phyloP scores from a whole-genome alignment of 1,140 invertebrate species.

The Oreohelix idahoensis region DNA sequence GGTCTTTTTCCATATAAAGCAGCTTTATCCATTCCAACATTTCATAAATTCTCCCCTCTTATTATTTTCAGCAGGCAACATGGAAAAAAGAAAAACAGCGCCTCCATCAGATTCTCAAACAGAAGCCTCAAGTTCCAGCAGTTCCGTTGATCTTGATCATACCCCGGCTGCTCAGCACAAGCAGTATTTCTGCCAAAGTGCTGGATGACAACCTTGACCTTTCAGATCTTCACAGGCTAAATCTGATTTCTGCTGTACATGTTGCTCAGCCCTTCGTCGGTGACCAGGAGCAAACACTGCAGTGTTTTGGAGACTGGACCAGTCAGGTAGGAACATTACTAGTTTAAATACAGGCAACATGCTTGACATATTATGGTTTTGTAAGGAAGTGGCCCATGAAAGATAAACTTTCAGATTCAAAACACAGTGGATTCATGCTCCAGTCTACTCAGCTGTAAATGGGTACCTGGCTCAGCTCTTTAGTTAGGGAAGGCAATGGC shows the following conservation, averaged over 20 bases:
- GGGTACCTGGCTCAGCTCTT: no score
- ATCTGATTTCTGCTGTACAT: conserved; percentile 46
- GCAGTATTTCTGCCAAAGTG: conserved; percentile 39
- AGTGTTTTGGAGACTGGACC: conserved; percentile 15
- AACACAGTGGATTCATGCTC: no score
- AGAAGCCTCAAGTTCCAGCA: conserved; percentile 53
- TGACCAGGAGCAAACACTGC: neutral
- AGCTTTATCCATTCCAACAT: no score
- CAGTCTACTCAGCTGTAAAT: no score
- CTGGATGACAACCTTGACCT: conserved; percentile 47
- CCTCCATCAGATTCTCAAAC: conserved; percentile 53
- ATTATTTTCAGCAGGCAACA: neutral
- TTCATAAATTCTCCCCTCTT: neutral
- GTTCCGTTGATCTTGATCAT: conserved; percentile 60
- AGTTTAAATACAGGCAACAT: no score
- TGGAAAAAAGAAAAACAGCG: conserved; percentile 55
- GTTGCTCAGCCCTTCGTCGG: conserved; percentile 14
- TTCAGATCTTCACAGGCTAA: conserved; percentile 46
- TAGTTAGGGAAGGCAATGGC: no score
- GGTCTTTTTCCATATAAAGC: no score
- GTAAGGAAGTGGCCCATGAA: no score
- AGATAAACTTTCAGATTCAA: no score
- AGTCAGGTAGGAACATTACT: conserved; percentile 23
- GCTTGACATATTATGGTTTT: no score
- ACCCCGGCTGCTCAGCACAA: conserved; percentile 45